Evolutionary conservation across 2,113 vertebrate species (phyloP).

Genomic region (Lasiurus borealis): DNA sequence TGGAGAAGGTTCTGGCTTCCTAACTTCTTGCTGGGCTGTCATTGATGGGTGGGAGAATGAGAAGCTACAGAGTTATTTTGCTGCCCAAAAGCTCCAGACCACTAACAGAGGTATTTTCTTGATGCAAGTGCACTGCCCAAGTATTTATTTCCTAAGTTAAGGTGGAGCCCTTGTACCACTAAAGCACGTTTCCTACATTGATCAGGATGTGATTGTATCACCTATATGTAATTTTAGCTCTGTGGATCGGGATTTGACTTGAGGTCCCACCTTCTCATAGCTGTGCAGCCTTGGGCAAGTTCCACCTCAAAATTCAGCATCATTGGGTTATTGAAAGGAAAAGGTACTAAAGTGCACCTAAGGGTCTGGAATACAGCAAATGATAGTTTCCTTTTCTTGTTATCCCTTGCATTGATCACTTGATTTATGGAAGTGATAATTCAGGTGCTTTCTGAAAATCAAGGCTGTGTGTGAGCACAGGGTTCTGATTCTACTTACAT

Average conservation of each 20-base stretch:
- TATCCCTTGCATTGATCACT: not conserved
- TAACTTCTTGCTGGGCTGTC: not conserved
- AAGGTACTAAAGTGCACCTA: not conserved
- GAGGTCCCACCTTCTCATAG: not conserved
- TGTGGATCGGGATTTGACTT: not conserved
- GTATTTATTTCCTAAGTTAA: not conserved
- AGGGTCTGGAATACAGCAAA: not conserved
- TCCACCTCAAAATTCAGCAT: not conserved
- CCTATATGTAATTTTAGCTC: not conserved
- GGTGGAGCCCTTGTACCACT: not conserved
- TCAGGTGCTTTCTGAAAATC: conserved; percentile 26
- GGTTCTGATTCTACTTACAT: not conserved
- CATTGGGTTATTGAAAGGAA: not conserved
- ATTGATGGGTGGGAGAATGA: too few species aligned
- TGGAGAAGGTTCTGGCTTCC: not conserved
- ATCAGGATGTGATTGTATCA: not conserved
- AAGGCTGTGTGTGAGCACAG: not conserved
- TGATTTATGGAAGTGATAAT: not conserved
- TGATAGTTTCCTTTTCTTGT: not conserved
- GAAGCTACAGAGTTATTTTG: not conserved
- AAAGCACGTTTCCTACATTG: not conserved
- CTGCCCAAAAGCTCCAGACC: not conserved
- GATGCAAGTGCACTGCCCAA: not conserved
- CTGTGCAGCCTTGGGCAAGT: not conserved
- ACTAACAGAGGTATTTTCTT: not conserved